A percentile compares a stretch with the other conserved stretches of the same genome.
Evolutionary conservation across 2,113 vertebrate species (phyloP).

Genomic region (Macquaria ambigua): DNA sequence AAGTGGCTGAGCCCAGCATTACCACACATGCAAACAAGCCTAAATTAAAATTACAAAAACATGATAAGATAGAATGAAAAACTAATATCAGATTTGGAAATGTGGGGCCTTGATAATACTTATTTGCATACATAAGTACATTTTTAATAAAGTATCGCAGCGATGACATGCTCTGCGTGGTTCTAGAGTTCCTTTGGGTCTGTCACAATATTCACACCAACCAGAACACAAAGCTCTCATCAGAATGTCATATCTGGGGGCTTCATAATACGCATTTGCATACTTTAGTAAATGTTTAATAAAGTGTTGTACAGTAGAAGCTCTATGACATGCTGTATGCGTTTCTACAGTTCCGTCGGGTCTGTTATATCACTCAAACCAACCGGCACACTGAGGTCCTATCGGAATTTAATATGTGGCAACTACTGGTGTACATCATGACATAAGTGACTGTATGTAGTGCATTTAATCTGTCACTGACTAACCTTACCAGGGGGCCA

Average conservation of each 20-base stretch:
- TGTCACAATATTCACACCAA: slow-evolving; percentile 42
- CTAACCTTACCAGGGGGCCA: slow-evolving; percentile 41
- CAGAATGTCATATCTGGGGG: slow-evolving; percentile 46
- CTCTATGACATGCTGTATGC: slow-evolving; percentile 5
- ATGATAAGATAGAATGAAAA: slow-evolving; percentile 13
- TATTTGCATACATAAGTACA: slow-evolving; percentile 54
- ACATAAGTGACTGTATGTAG: slow-evolving; percentile 34
- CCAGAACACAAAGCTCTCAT: slow-evolving; percentile 47
- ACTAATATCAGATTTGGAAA: slow-evolving; percentile 37
- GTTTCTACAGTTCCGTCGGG: slow-evolving; percentile 15
- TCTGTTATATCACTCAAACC: slow-evolving; percentile 35
- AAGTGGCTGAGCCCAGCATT: slow-evolving; percentile 21
- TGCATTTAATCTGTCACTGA: slow-evolving; percentile 49
- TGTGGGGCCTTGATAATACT: slow-evolving; percentile 19
- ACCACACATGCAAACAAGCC: background rate
- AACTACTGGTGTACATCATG: slow-evolving; percentile 25
- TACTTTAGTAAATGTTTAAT: slow-evolving; percentile 57
- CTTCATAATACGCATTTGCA: slow-evolving; percentile 49
- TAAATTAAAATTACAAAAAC: slow-evolving; percentile 16
- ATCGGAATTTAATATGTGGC: slow-evolving; percentile 42
- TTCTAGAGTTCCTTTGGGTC: slow-evolving; percentile 40
- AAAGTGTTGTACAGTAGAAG: slow-evolving; percentile 24
- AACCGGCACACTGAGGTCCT: slow-evolving; percentile 18
- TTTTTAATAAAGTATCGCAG: slow-evolving; percentile 55
- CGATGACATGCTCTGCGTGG: slow-evolving; percentile 35